Percentiles rank a stretch among this genome's conserved stretches.
phyloP scores from a whole-genome alignment of 2,797 vertebrate species.

The Sebastes miniatus region DNA sequence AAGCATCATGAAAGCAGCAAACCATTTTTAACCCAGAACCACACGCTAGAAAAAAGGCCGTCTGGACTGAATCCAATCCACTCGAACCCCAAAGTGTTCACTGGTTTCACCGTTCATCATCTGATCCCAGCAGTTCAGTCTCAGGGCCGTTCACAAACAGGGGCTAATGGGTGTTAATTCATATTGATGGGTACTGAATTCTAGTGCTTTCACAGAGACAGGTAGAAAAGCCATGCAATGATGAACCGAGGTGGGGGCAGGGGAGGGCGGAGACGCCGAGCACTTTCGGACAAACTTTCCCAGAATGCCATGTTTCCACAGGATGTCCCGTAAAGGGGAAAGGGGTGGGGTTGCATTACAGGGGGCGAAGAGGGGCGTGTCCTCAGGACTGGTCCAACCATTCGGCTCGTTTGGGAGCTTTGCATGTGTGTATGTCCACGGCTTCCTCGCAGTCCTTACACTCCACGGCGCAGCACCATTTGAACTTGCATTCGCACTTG shows the following conservation, averaged over 20 bases:
- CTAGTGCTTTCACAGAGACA: constrained; percentile 82
- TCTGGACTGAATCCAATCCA: constrained; percentile 44
- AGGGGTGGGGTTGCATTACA: constrained; percentile 45
- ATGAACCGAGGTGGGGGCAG: constrained; percentile 62
- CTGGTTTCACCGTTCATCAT: constrained; percentile 45
- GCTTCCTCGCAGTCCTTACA: constrained; percentile 97
- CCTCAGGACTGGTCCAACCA: constrained; percentile 85
- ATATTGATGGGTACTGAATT: constrained; percentile 70
- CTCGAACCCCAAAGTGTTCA: constrained; percentile 32
- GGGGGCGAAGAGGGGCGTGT: constrained; percentile 14
- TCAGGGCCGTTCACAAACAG: constrained; percentile 55
- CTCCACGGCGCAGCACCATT: constrained; percentile 98
- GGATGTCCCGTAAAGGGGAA: constrained; percentile 72
- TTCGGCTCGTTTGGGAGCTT: constrained; percentile 91
- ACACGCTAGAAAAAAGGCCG: constrained; percentile 36
- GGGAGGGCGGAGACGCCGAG: constrained; percentile 66
- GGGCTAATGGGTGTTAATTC: constrained; percentile 70
- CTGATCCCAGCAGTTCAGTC: constrained; percentile 46
- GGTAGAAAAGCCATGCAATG: constrained; percentile 84
- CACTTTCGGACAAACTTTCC: constrained; percentile 85
- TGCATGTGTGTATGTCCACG: constrained; percentile 98
- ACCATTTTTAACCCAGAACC: constrained; percentile 63
- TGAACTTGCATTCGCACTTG: constrained; percentile 99
- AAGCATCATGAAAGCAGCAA: constrained; percentile 82
- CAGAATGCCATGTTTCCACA: constrained; percentile 82